Conservation (phyloP, 2,888 invertebrate genomes). For the Drosophila mulleri region DNA sequence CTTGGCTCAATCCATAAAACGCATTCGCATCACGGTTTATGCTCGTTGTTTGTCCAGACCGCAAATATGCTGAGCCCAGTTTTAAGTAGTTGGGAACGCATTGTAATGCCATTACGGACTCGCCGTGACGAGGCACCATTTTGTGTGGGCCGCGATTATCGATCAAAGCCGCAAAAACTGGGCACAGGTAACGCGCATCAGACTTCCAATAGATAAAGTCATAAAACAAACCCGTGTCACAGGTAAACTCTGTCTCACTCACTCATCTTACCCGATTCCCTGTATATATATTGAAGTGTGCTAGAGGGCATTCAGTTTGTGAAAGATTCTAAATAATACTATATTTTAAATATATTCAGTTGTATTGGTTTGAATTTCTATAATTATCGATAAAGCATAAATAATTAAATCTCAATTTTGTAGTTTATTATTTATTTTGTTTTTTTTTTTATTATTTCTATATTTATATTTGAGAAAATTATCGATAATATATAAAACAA, state of each 20-base stretch:
- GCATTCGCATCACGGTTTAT: conserved; percentile 52
- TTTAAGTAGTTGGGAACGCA: conserved; percentile 45
- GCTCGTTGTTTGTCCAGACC: conserved; percentile 54
- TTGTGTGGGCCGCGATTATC: conserved; percentile 81
- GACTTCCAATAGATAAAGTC: conserved; percentile 26
- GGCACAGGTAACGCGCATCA: conserved; percentile 61
- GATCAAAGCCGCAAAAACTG: conserved; percentile 77
- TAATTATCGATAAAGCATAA: too few relatives aligned
- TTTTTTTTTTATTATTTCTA: too few relatives aligned
- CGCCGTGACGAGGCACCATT: conserved; percentile 73
- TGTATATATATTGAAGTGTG: not conserved
- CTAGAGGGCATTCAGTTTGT: not conserved
- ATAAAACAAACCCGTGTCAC: conserved; percentile 40
- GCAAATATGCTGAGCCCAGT: conserved; percentile 45
- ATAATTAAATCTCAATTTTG: too few relatives aligned
- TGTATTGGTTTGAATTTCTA: too few relatives aligned
- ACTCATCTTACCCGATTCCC: conserved; percentile 30
- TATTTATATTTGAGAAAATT: too few relatives aligned
- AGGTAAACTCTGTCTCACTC: conserved; percentile 58
- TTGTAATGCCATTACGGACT: conserved; percentile 72
- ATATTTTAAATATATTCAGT: not conserved
- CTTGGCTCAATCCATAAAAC: conserved; percentile 30
- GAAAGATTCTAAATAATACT: too few relatives aligned
- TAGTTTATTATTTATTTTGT: too few relatives aligned
- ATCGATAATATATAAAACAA: too few relatives aligned